Conservation (phyloP, 2,113 vertebrate genomes). For the Malurus cyaneus region DNA sequence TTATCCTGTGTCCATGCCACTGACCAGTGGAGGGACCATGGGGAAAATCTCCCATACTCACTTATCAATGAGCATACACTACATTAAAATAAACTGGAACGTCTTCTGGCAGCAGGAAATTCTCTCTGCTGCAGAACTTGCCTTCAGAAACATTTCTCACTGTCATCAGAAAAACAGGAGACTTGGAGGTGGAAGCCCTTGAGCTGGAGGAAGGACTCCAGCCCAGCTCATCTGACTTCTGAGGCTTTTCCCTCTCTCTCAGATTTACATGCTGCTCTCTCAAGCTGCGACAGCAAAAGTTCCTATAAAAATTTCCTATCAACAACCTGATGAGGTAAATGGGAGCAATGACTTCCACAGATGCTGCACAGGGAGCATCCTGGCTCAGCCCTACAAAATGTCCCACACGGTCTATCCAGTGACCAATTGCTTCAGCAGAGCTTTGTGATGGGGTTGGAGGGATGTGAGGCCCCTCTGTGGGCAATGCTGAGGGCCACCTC, state of each 20-base stretch:
- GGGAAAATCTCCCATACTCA: neutral
- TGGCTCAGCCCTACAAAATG: rapidly evolving
- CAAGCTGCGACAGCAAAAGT: neutral
- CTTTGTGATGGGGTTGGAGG: rapidly evolving
- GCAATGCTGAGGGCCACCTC: neutral
- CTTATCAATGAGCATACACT: neutral
- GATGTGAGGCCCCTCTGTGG: neutral
- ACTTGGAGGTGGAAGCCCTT: neutral
- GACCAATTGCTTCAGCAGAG: neutral
- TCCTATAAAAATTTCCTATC: neutral
- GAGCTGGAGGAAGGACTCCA: neutral
- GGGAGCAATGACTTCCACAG: neutral
- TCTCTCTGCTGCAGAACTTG: neutral
- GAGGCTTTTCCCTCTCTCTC: neutral
- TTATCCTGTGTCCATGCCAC: neutral
- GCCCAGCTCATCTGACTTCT: neutral
- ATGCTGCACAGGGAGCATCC: rapidly evolving
- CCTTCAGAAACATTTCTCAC: neutral
- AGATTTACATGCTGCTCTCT: rapidly evolving
- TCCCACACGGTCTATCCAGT: rapidly evolving
- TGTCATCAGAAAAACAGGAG: neutral
- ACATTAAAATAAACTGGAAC: neutral
- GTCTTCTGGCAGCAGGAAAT: neutral
- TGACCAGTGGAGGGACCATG: neutral
- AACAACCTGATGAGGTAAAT: neutral